Base-by-base conservation (phyloP, 2,797 vertebrate genomes). In the Arrhamphus sclerolepis region DNA sequence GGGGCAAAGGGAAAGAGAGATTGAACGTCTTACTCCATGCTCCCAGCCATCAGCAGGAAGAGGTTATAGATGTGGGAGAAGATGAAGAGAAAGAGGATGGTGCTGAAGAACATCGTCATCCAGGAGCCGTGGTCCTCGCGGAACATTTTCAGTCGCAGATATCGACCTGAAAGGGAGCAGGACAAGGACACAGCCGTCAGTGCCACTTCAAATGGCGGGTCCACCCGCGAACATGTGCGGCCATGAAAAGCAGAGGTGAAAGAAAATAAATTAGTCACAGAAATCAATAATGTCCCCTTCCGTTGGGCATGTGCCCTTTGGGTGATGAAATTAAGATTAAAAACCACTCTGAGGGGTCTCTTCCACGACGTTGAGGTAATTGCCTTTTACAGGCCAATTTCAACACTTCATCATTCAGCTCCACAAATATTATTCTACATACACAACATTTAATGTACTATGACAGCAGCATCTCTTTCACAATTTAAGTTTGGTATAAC, bases 101-200 rank as follows among this genome's bases (percentile, higher is more conserved):
- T 94, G 90, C 94, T 98, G 94, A 98, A 98, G 91, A 98, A 97
- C 97, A 98, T 98, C 0, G 96, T 98, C 97, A 98, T 99, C 97
- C 97, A 99, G 26, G 97, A 98, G 53, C 97, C 97, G 1, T 98
- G 97, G 79, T 99, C 97, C 80, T 98, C 95, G 38, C 95, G 93
- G 88, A 99, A 99, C 95, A 98, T 96, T 89, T 98, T 98, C 87
- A 98, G 89, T 46, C 96, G 94, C 61, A 98, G 95, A 79, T 96
- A 92, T 71, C 95, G 94, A 91, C 97, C 97, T 98, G 82, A 60
- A 40, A 55, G 50, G 71, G 57, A 70, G 72, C 58, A 79, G 2
- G 72, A 84, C 65, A 84, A 82, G 78, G 80, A 85, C 80, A 84
- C 39, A 1, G 66, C 41, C 26, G 60, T 87, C 74, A 88, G 75